Evolutionary conservation across 2,888 invertebrate species (phyloP).

Genomic region (Tetragonisca angustula): DNA sequence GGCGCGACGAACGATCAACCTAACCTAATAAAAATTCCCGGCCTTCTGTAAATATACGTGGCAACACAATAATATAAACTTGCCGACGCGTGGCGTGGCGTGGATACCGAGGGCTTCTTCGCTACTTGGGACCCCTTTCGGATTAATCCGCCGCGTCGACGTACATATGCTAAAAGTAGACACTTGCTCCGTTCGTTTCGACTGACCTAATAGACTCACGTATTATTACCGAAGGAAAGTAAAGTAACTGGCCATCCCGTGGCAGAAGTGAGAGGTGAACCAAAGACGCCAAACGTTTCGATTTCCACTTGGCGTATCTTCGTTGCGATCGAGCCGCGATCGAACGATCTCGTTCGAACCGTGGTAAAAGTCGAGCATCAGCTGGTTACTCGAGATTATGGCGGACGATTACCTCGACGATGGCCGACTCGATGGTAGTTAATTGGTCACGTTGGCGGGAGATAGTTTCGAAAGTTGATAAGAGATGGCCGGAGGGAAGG

Average conservation of each 20-base stretch:
- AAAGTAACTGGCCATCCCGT: not conserved
- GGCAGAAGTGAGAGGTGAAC: not conserved
- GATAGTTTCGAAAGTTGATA: not conserved
- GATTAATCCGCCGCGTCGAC: conserved; percentile 52
- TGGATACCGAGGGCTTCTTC: conserved; percentile 51
- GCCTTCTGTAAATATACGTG: conserved; percentile 79
- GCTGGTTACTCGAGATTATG: not conserved
- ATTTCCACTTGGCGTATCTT: not conserved
- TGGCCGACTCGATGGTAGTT: no score
- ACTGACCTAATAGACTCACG: conserved; percentile 64
- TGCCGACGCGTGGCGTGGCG: conserved; percentile 56
- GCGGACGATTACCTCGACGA: not conserved
- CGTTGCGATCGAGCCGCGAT: not conserved
- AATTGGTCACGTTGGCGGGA: not conserved
- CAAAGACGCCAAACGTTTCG: conserved; percentile 34
- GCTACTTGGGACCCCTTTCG: conserved; percentile 51
- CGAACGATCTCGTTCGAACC: no score
- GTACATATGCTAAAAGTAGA: conserved; percentile 64
- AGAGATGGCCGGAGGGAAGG: not conserved
- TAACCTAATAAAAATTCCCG: conserved; percentile 79
- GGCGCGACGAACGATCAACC: conserved; percentile 69
- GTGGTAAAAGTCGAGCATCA: no score
- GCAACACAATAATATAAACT: conserved; percentile 75
- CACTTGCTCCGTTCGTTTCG: conserved; percentile 60
- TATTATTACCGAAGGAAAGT: conserved; percentile 62